Percentiles rank a stretch among this genome's conserved stretches.
Evolutionary conservation across 92 coral and sea anemone genomes (phyloP).

Genomic region (Epizoanthus stellaris): DNA sequence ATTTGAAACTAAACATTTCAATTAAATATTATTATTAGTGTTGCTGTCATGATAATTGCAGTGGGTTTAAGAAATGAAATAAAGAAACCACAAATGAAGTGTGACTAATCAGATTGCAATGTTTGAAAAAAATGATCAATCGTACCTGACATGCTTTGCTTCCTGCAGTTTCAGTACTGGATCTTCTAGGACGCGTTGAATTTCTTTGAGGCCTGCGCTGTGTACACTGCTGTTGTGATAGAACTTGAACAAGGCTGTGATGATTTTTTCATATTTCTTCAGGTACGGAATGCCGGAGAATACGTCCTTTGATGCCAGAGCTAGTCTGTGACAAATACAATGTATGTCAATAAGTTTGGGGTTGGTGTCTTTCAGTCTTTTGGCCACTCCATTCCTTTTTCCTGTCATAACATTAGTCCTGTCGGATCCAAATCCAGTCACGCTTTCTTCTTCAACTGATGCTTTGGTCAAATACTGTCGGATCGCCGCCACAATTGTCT

Average conservation of each 20-base stretch:
- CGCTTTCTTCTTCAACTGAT: no score
- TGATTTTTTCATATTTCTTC: conserved; percentile 2
- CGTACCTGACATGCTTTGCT: conserved; percentile 1
- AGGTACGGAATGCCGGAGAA: no score
- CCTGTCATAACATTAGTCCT: no score
- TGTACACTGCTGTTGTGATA: conserved; percentile 9
- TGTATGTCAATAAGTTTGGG: no score
- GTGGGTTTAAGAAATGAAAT: background rate
- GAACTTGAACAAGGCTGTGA: conserved; percentile 6
- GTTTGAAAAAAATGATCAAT: background rate
- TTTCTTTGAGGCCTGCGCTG: conserved; percentile 3
- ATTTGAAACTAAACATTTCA: background rate
- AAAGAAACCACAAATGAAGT: no score
- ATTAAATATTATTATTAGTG: background rate
- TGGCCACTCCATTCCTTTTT: no score
- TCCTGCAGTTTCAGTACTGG: conserved; percentile 25
- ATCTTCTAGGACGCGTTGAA: conserved; percentile 19
- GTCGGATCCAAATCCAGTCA: no score
- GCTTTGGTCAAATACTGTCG: no score
- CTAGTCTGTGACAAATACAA: no score
- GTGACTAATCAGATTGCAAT: background rate
- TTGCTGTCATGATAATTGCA: background rate
- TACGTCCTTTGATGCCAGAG: no score
- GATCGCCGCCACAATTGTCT: no score
- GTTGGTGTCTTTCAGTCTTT: no score